These are phyloP conservation scores for Matsumyia berberina DNA, from an alignment of 2,888 invertebrate species.

Conservation along the genomic window DNA sequence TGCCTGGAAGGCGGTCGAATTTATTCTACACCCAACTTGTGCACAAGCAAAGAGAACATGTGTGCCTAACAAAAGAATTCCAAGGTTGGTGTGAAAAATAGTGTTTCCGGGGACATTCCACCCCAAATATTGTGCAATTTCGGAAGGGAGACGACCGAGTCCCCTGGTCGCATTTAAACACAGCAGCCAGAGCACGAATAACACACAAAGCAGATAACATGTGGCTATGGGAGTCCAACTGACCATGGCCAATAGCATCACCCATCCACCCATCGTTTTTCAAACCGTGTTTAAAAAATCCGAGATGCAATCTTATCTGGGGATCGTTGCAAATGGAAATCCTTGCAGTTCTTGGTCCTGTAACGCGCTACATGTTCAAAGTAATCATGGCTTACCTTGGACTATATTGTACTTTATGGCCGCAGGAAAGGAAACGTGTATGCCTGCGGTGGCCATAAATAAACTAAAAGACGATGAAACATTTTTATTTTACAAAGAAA, in stretches of 20 bases:
- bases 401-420: constrained; percentile 70
- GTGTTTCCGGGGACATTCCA: constrained; percentile 59
- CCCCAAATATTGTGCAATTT: constrained; percentile 60
- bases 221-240: constrained; percentile 48
- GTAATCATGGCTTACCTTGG: constrained; percentile 74
- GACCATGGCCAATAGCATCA: constrained; percentile 61
- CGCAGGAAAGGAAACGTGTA: constrained; percentile 36
- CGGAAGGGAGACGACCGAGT: constrained; percentile 1
- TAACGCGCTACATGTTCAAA: constrained; percentile 54
- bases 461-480: constrained; percentile 45
- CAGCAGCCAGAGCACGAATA: constrained; percentile 45
- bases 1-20: constrained; percentile 59
- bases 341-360: constrained; percentile 53
- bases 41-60: constrained; percentile 2
- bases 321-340: constrained; percentile 63
- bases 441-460: constrained; percentile 31
- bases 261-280: constrained; percentile 31
- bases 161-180: constrained; percentile 51
- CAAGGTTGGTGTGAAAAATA: constrained; percentile 66
- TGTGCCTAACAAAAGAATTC: constrained; percentile 52
- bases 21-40: constrained; percentile 53
- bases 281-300: constrained; percentile 58
- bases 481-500: constrained; percentile 8
- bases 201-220: constrained; percentile 58
- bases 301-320: constrained; percentile 69